Percentiles rank a stretch among this genome's conserved stretches.
Evolutionary conservation across 2,797 vertebrate species (phyloP).

Genomic region (Harpagifer antarcticus): DNA sequence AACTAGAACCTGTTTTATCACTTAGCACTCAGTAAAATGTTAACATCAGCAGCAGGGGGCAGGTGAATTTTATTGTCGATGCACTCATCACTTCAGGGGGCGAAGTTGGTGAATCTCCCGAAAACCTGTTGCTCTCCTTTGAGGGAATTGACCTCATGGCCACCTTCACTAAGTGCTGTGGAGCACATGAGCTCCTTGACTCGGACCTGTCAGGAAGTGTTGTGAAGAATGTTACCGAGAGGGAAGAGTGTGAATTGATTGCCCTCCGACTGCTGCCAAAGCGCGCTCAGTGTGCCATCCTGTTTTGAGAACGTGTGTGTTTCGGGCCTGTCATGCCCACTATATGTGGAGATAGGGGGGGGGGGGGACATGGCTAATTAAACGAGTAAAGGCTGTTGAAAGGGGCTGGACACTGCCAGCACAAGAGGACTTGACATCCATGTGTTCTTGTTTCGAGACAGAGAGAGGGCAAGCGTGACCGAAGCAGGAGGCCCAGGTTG

Average conservation of each 20-base stretch:
- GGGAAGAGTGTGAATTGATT: slow-evolving; percentile 69
- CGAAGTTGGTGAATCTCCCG: slow-evolving; percentile 50
- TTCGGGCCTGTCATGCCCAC: slow-evolving; percentile 53
- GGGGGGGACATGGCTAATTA: slow-evolving; percentile 75
- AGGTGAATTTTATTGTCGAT: slow-evolving; percentile 59
- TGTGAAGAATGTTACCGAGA: slow-evolving; percentile 63
- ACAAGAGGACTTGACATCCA: slow-evolving; percentile 74
- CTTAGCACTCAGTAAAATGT: slow-evolving; percentile 13
- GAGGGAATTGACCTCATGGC: slow-evolving; percentile 52
- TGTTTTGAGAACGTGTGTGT: slow-evolving; percentile 40
- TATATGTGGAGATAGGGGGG: slow-evolving; percentile 45
- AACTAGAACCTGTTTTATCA: slow-evolving; percentile 8
- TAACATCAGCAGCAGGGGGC: slow-evolving; percentile 11
- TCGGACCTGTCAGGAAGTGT: slow-evolving; percentile 66
- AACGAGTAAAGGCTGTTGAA: slow-evolving; percentile 79
- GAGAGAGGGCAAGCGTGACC: slow-evolving; percentile 62
- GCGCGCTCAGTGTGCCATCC: slow-evolving; percentile 57
- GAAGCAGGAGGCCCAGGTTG: slow-evolving; percentile 72
- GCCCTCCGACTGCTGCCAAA: slow-evolving; percentile 59
- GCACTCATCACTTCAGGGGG: slow-evolving; percentile 49
- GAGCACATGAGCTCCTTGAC: slow-evolving; percentile 50
- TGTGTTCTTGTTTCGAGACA: slow-evolving; percentile 73
- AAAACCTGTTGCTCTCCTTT: slow-evolving; percentile 68
- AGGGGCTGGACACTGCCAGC: slow-evolving; percentile 73
- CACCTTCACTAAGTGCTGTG: slow-evolving; percentile 45